Evolutionary conservation across 2,797 vertebrate genomes (phyloP), one percentile per base, ranked within the genome.

Genomic region (Momotus momota): DNA sequence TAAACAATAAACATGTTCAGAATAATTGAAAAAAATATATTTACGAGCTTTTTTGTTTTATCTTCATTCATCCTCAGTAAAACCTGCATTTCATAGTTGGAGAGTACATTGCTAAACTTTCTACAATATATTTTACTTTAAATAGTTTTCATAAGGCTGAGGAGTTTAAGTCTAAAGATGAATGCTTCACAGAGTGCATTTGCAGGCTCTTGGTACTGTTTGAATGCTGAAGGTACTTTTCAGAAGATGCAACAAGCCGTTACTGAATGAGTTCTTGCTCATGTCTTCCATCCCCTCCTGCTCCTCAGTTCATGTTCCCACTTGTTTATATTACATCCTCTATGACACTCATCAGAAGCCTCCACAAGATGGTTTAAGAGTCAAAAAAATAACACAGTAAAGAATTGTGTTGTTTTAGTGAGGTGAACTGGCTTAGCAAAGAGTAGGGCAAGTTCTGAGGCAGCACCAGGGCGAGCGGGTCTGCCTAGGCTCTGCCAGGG

Each of bases 271-370:
- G 48, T 86, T 82, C 46, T 79, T 31, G 12, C 16, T 91, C 26
- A 3, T n/a, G 26, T 73, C 27, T 91, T 14, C 7, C 62, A n/a
- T 71, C 27, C 23, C 16, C 12, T 87, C 27, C 29, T 60, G 19
- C 26, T 80, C 8, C 45, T 73, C 23, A 2, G 5, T 78, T 81
- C 35, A 3, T 29, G 3, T 69, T 70, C 33, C 51, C 23, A 75
- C 54, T 54, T 0, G 0, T 46, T 61, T 55, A 5, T 27, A 13
- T 77, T 69, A 6, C 0, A 0, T 46, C 16, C 27, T 75, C 9
- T 57, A 14, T 81, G 55, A 12, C 40, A 33, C 10, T 61, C 55
- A 48, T 54, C 2, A 2, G 60, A 69, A 94, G 62, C 31, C 38
- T 80, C 14, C 64, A 9, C 33, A 79, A 75, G 43, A 17, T 7